These are phyloP conservation scores for Hypotaenidia okinawae DNA, from an alignment of 2,797 vertebrate species.

Conservation along the genomic window DNA sequence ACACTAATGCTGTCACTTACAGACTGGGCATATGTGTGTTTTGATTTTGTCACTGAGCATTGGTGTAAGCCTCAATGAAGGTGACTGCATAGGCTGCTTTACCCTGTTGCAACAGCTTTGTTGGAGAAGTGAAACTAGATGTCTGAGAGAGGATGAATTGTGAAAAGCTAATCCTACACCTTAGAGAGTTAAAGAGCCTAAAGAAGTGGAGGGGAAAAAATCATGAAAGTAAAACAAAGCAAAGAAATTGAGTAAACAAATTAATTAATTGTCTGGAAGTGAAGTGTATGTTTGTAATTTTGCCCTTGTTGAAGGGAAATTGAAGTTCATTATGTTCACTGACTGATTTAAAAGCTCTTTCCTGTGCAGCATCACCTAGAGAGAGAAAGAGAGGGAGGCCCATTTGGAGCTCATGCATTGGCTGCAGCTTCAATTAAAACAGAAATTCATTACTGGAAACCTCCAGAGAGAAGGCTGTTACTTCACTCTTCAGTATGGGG, in stretches of 20 bases:
- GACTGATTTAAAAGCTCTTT: slow-evolving; percentile 77
- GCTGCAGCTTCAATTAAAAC: slow-evolving; percentile 73
- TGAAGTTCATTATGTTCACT: slow-evolving; percentile 75
- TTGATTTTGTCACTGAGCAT: background rate
- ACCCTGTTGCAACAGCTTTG: background rate
- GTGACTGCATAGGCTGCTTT: background rate
- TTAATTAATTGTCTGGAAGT: slow-evolving; percentile 84
- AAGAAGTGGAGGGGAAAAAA: slow-evolving; percentile 28
- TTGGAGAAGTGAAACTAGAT: background rate
- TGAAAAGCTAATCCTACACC: slow-evolving; percentile 56
- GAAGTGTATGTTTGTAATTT: slow-evolving; percentile 77
- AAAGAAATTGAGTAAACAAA: slow-evolving; percentile 78
- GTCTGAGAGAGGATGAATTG: slow-evolving; percentile 27
- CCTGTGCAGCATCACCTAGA: slow-evolving; percentile 46
- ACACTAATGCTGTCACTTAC: background rate
- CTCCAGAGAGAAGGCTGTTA: slow-evolving; percentile 65
- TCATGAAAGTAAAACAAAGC: slow-evolving; percentile 75
- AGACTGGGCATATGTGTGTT: background rate
- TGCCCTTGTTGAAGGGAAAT: slow-evolving; percentile 75
- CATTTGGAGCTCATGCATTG: slow-evolving; percentile 27
- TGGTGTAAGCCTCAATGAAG: background rate
- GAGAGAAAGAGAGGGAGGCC: slow-evolving; percentile 27
- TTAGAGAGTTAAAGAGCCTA: slow-evolving; percentile 57
- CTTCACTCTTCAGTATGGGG: background rate
- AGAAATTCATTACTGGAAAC: slow-evolving; percentile 74